Evolutionary conservation across 2,113 vertebrate genomes (phyloP).

Genomic region (Engraulis encrasicolus): DNA sequence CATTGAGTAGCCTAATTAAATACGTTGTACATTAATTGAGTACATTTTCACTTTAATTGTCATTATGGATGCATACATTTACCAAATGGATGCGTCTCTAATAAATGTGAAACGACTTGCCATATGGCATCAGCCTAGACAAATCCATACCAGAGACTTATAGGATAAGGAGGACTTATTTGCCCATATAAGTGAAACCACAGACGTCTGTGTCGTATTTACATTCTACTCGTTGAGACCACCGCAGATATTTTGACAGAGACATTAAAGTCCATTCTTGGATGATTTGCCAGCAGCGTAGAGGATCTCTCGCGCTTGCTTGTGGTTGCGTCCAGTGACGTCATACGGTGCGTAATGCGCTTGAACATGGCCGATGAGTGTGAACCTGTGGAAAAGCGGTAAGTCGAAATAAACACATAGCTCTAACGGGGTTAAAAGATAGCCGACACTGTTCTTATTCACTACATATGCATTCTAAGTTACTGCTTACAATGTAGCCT

Average conservation of each 20-base stretch:
- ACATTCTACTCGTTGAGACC: not conserved
- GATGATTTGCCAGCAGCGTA: not conserved
- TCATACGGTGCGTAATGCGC: not conserved
- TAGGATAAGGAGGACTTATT: too few species aligned
- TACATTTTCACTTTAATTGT: too few species aligned
- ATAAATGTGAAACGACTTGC: too few species aligned
- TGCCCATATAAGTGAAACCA: too few species aligned
- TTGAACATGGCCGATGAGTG: constrained; percentile 63
- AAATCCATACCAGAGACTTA: not conserved
- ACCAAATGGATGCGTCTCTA: too few species aligned
- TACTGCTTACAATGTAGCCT: too few species aligned
- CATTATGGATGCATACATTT: too few species aligned
- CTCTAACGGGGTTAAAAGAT: not conserved
- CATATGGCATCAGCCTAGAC: too few species aligned
- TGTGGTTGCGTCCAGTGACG: not conserved
- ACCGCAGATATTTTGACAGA: not conserved
- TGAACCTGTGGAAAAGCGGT: constrained; percentile 50
- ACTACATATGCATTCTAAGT: too few species aligned
- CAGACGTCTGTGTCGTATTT: too few species aligned
- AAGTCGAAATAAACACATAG: constrained; percentile 35
- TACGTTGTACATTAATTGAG: not conserved
- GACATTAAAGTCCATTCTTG: not conserved
- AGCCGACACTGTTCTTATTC: not conserved
- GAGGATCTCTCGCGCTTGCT: too few species aligned
- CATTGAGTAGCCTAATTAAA: too few species aligned